Percentiles rank a stretch among this genome's conserved stretches.
These are phyloP conservation scores for Mugil cephalus DNA, from an alignment of 2,113 vertebrate genomes.

Conservation along the genomic window DNA sequence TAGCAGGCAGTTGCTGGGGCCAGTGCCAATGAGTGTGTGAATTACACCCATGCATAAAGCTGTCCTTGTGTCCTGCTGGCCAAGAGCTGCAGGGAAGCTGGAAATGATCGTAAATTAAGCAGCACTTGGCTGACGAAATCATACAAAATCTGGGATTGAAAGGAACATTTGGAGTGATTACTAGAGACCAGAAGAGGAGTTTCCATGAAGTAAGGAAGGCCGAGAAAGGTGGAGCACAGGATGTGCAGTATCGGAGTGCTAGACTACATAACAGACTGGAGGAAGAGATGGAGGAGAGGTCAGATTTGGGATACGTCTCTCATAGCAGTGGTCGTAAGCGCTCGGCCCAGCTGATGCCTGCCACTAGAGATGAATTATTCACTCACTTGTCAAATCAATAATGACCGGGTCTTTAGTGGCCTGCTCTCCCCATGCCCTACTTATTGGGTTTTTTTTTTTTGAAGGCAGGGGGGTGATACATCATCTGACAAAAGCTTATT, in stretches of 20 bases:
- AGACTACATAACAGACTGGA: conserved; percentile 38
- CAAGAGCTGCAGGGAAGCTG: conserved; percentile 78
- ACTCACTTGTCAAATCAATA: conserved; percentile 84
- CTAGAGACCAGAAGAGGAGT: conserved; percentile 60
- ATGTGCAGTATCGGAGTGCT: conserved; percentile 25
- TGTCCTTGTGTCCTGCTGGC: conserved; percentile 78
- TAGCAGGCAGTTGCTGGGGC: conserved; percentile 75
- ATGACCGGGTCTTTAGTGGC: conserved; percentile 73
- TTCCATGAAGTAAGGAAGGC: conserved; percentile 44
- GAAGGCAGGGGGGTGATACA: conserved; percentile 47
- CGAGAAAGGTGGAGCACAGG: conserved; percentile 27
- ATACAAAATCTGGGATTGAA: conserved; percentile 79
- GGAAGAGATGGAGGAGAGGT: conserved; percentile 33
- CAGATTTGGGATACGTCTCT: conserved; percentile 51
- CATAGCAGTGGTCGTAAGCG: conserved; percentile 49
- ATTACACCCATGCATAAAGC: conserved; percentile 80
- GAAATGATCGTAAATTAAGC: conserved; percentile 82
- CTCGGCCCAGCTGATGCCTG: conserved; percentile 79
- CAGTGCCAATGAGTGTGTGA: conserved; percentile 78
- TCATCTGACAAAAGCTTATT: conserved; percentile 63
- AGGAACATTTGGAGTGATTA: conserved; percentile 76
- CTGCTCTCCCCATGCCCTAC: conserved; percentile 78
- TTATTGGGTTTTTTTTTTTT: conserved; percentile 66
- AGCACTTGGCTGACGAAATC: conserved; percentile 74
- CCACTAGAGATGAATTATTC: conserved; percentile 82